Percentiles rank a stretch among this genome's conserved stretches.
Conservation (phyloP, 2,888 invertebrate genomes). For the Unio delphinus region DNA sequence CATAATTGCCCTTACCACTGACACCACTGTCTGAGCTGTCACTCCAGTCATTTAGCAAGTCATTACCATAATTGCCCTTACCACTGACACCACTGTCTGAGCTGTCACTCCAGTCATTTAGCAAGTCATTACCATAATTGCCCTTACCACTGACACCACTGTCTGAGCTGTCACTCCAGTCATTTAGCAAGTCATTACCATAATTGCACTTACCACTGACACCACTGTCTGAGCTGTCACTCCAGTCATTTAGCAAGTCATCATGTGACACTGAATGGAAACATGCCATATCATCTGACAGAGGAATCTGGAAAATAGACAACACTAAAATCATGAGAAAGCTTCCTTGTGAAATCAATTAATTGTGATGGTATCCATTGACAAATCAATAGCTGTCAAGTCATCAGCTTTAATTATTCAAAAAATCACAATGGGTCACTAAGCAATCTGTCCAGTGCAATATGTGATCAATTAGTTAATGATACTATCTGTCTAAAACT, state of each 20-base stretch:
- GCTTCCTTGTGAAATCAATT: no score
- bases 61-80: slow-evolving; percentile 2
- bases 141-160: slow-evolving; percentile 48
- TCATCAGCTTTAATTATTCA: no score
- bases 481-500: no score
- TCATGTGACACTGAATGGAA: no score
- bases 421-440: no score
- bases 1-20: slow-evolving; percentile 23
- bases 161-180: slow-evolving; percentile 55
- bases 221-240: slow-evolving; percentile 58
- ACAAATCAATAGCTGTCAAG: no score
- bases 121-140: neutral
- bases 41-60: slow-evolving; percentile 41
- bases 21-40: slow-evolving; percentile 57
- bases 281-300: no score
- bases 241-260: slow-evolving; percentile 38
- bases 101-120: slow-evolving; percentile 52
- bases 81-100: slow-evolving; percentile 55
- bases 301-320: no score
- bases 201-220: slow-evolving; percentile 29
- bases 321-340: no score
- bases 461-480: no score
- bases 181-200: slow-evolving; percentile 18
- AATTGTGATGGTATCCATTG: no score
- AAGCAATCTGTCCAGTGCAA: no score